Evolutionary conservation across 2,888 invertebrate species (phyloP).

Genomic region (Lapara coniferarum): DNA sequence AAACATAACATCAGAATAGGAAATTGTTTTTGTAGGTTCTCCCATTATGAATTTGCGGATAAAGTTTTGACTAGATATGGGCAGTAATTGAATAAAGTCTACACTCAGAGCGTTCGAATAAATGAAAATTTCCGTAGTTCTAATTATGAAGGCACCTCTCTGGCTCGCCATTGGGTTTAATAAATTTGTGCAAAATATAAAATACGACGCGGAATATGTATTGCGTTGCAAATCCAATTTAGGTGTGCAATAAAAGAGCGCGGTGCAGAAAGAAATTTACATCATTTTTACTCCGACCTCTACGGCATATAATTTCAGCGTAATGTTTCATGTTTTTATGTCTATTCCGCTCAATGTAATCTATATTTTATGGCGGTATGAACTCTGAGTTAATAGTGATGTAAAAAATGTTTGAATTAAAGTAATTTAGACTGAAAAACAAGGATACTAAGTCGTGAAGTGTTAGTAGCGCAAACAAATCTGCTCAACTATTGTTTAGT

Average conservation of each 20-base stretch:
- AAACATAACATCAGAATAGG: background rate
- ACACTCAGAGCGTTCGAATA: constrained; percentile 37
- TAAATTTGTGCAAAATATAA: constrained; percentile 54
- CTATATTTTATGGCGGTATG: constrained; percentile 15
- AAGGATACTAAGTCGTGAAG: too few relatives aligned
- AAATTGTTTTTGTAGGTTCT: constrained; percentile 1
- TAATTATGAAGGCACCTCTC: constrained; percentile 42
- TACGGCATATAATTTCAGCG: constrained; percentile 10
- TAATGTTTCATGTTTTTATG: constrained; percentile 19
- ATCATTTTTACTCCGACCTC: constrained; percentile 35
- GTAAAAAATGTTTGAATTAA: background rate
- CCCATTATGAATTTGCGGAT: constrained; percentile 12
- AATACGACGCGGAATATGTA: constrained; percentile 49
- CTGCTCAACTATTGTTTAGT: too few relatives aligned
- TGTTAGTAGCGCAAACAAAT: too few relatives aligned
- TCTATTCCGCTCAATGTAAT: constrained; percentile 20
- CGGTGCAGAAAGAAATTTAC: constrained; percentile 46
- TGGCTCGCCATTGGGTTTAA: constrained; percentile 38
- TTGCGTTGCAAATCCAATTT: constrained; percentile 66
- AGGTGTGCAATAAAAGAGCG: constrained; percentile 65
- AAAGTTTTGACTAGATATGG: constrained; percentile 28
- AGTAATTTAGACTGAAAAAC: background rate
- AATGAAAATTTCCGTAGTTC: constrained; percentile 41
- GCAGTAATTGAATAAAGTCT: constrained; percentile 40
- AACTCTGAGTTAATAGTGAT: constrained; percentile 10